Base-by-base conservation (phyloP, 2,797 vertebrate species). In the Bradypodion pumilum region DNA sequence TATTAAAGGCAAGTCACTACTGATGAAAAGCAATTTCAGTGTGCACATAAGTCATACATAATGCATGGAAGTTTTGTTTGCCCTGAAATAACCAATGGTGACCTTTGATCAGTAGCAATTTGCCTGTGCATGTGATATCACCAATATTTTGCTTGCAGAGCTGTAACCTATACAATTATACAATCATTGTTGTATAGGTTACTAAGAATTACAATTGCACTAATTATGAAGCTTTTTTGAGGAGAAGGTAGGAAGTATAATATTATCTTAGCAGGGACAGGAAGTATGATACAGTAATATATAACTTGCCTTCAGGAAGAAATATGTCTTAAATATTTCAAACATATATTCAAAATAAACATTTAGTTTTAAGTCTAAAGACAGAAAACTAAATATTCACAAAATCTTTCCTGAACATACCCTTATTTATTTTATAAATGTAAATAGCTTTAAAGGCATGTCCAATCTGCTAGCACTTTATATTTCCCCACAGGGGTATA, bases 161-260 rank as follows among this genome's bases (percentile, higher is more conserved):
- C 52, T 16, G 19, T 56, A 19, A 19, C n/a, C n/a, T n/a, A n/a
- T n/a, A n/a, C n/a, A n/a, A n/a, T n/a, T n/a, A n/a, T 56, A 19
- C 52, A 56, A 49, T 9, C 49, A 52, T 87, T 84, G 85, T 40
- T 42, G 49, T 74, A 80, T 13, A 73, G 74, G 85, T 74, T 87
- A 83, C 89, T 85, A 80, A 83, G 78, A 74, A 82, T 40, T 80
- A 42, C 32, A 66, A 40, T 75, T 37, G 52, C 89, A 16, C 77
- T 89, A 81, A 78, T 87, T 93, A 73, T 90, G 72, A 86, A 80
- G 65, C 1, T 78, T 81, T 82, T 35, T 89, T 88, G 56, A 49
- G 42, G 46, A n/a, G 27, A 13, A 2, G 86, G 40, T 42, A 21
- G 68, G 37, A 68, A 80, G 70, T n/a, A n/a, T n/a, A n/a, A n/a